A percentile compares a stretch with the other conserved stretches of the same genome.
phyloP scores from a whole-genome alignment of 2,888 invertebrate species.

The Gerris lacustris region DNA sequence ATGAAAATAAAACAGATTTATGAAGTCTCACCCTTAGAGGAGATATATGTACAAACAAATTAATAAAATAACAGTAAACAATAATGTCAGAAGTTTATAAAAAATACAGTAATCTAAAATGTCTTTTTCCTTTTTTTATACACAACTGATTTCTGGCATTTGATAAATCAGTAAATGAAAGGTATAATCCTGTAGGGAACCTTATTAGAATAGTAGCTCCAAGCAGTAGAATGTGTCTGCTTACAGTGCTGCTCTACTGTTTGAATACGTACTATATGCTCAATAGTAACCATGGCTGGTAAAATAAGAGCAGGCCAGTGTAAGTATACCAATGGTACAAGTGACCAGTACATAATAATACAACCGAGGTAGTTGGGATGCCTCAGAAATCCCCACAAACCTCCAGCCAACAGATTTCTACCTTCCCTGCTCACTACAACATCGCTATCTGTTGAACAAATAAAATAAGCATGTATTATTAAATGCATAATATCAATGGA shows the following conservation, averaged over 20 bases:
- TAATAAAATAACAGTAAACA: too few relatives aligned
- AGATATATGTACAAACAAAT: too few relatives aligned
- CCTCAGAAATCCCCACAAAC: conserved; percentile 5
- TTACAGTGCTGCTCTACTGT: not conserved
- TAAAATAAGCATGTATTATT: not conserved
- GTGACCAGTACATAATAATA: not conserved
- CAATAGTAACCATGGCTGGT: not conserved
- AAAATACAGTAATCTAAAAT: not conserved
- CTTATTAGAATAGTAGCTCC: not conserved
- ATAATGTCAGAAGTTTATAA: not conserved
- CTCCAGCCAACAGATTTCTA: conserved; percentile 2
- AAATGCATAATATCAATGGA: too few relatives aligned
- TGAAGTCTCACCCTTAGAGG: too few relatives aligned
- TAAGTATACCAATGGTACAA: not conserved
- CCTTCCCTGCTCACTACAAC: conserved; percentile 3
- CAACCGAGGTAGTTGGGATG: conserved; percentile 8
- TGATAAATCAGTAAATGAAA: not conserved
- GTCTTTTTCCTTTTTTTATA: not conserved
- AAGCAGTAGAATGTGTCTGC: not conserved
- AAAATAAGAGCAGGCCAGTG: not conserved
- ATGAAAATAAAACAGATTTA: too few relatives aligned
- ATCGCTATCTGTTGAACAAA: not conserved
- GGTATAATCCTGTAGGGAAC: conserved; percentile 3
- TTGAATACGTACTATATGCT: not conserved
- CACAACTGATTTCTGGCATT: not conserved